Base-by-base conservation (phyloP, 2,888 invertebrate genomes). In the Drosophila macrospina region DNA sequence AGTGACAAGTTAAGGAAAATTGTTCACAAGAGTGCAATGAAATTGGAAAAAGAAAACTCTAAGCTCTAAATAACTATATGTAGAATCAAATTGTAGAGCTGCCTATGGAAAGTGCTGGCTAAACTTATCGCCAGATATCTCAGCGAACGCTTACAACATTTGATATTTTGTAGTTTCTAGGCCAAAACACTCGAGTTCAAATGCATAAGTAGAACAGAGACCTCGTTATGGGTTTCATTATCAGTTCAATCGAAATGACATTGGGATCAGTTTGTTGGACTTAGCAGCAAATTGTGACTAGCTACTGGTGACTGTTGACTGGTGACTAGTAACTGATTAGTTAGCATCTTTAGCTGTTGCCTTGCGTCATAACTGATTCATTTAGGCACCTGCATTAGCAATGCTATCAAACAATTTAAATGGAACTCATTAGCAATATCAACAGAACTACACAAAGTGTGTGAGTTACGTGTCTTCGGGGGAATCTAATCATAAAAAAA, bases 341-440 rank as follows among this genome's bases (percentile, higher is more conserved):
- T 52, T 20, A 20, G 41, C 11, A 30, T 44, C 26, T n/a, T 8
- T 11, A 7, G 5, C 20, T 32, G 8, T 20, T 34, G 16, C 41
- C 44, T 61, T 59, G 70, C 66, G 74, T 70, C 70, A 74, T 36
- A 42, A 41, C 34, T 78, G 74, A 71, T 65, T 74, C 67, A 78
- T 47, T 13, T 50, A 15, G 41, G 10, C 15, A 55, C 41, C 26
- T 16, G 28, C 8, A 36, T 16, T 61, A 61, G 15, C 30, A 30
- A 13, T 15, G 37, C 15, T 62, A 57, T 37, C 48, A 47, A 11
- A 8, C 3, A n/a, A 47, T 36, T 50, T 20, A 20, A 48, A 42
- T 52, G 15, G 24, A 59, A 68, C 59, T 47, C 39, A 65, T 71
- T 69, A 56, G 34, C 45, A 26, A 28, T 56, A 36, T 56, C 39